These are phyloP conservation scores for Agonum fuliginosum DNA, from an alignment of 2,888 invertebrate genomes.

Conservation along the genomic window DNA sequence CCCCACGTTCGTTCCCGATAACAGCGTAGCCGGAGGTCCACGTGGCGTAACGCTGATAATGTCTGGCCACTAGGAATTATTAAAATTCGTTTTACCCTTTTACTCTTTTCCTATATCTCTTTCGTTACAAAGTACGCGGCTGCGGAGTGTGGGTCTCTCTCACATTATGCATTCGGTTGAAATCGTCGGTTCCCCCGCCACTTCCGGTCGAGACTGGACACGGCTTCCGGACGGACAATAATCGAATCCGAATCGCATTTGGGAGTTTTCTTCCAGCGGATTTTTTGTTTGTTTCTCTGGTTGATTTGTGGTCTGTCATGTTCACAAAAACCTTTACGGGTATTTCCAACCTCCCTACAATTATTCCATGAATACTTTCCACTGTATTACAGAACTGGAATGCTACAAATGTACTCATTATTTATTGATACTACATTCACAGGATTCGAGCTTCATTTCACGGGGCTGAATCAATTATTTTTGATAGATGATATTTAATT, in stretches of 20 bases:
- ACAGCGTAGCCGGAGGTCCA: slow-evolving; percentile 50
- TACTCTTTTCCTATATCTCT: slow-evolving; percentile 70
- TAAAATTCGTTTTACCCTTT: slow-evolving; percentile 70
- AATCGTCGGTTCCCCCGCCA: slow-evolving; percentile 41
- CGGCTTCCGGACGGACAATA: slow-evolving; percentile 41
- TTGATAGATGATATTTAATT: not conserved
- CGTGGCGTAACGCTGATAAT: slow-evolving; percentile 65
- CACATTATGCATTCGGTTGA: slow-evolving; percentile 58
- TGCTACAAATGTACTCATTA: not conserved
- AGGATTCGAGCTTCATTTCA: not conserved
- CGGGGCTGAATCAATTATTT: not conserved
- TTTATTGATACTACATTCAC: slow-evolving; percentile 20
- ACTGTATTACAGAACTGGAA: not conserved
- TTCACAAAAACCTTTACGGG: slow-evolving; percentile 30
- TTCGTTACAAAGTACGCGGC: slow-evolving; percentile 62
- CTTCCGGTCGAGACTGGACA: slow-evolving; percentile 35
- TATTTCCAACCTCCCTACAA: slow-evolving; percentile 5
- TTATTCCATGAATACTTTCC: slow-evolving; percentile 24
- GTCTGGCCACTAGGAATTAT: slow-evolving; percentile 69
- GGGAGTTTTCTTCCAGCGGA: slow-evolving; percentile 37
- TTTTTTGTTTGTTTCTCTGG: slow-evolving; percentile 32
- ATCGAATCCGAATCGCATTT: slow-evolving; percentile 43
- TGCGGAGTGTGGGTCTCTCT: no score
- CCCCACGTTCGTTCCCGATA: not conserved
- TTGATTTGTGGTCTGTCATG: slow-evolving; percentile 39